These are phyloP conservation scores for Drosophila ercepeae DNA, from an alignment of 1,140 invertebrate species.

Conservation along the genomic window DNA sequence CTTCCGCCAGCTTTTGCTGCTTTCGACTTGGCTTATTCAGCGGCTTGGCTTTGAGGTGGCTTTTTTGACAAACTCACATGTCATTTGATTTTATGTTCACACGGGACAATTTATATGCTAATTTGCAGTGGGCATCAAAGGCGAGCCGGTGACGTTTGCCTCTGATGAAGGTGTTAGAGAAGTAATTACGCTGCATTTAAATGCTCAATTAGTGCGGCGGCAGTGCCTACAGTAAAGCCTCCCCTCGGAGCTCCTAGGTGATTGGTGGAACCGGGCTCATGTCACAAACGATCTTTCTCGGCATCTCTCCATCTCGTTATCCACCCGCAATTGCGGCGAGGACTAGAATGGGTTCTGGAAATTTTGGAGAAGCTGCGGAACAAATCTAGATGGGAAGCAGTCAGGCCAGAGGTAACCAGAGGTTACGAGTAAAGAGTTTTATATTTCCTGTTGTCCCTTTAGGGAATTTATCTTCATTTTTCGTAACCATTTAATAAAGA, in stretches of 20 bases:
- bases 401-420: no score
- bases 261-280: conserved; percentile 72
- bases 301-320: conserved; percentile 2
- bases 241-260: conserved; percentile 24
- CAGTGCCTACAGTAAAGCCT: conserved; percentile 24
- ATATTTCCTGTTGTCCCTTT: no score
- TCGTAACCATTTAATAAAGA: no score
- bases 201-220: conserved; percentile 79
- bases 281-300: conserved; percentile 65
- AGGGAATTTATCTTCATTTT: neutral
- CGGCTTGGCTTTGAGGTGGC: conserved; percentile 41
- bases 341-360: neutral
- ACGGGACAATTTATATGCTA: conserved; percentile 82
- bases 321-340: conserved; percentile 19
- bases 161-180: conserved; percentile 80
- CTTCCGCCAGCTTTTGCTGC: conserved; percentile 68
- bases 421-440: no score
- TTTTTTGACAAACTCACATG: conserved; percentile 79
- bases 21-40: conserved; percentile 17
- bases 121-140: conserved; percentile 79
- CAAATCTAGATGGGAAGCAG: neutral
- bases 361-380: neutral
- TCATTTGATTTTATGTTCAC: conserved; percentile 82
- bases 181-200: conserved; percentile 80
- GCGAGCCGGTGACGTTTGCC: conserved; percentile 62